These are phyloP conservation scores for Limnephilus lunatus DNA, from an alignment of 2,888 invertebrate species.

Conservation along the genomic window DNA sequence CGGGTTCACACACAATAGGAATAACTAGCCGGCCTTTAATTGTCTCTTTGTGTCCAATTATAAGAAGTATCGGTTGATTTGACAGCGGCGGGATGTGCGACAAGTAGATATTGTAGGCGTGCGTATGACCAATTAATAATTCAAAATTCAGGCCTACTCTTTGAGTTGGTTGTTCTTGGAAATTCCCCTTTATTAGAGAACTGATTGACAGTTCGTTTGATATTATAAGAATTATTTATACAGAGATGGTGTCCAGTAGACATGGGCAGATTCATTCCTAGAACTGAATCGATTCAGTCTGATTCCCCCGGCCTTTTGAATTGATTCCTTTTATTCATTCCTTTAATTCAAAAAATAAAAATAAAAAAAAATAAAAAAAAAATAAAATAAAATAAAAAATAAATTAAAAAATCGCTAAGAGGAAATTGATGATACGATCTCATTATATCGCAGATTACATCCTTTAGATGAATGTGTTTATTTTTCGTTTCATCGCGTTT, in stretches of 20 bases:
- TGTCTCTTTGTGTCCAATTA: slow-evolving; percentile 38
- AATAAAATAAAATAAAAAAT: no score
- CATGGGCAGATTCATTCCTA: no score
- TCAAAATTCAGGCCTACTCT: not conserved
- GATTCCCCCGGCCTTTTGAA: no score
- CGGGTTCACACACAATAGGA: slow-evolving; percentile 12
- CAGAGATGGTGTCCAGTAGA: not conserved
- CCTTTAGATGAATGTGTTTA: no score
- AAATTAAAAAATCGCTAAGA: no score
- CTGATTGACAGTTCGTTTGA: not conserved
- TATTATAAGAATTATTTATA: not conserved
- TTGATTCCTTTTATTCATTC: no score
- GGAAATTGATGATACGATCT: no score
- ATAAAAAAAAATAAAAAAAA: no score
- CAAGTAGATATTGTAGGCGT: not conserved
- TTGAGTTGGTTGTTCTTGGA: not conserved
- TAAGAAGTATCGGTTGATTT: slow-evolving; percentile 4
- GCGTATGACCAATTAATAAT: not conserved
- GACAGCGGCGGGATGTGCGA: slow-evolving; percentile 8
- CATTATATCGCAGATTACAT: no score
- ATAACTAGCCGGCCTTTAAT: slow-evolving; percentile 24
- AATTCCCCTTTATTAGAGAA: not conserved
- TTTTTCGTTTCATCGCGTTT: no score
- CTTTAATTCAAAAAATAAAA: no score
- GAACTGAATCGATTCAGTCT: no score